Evolutionary conservation across 35 echinoderm and acorn worm species (phyloP).

Genomic region (Eucidaris tribuloides): DNA sequence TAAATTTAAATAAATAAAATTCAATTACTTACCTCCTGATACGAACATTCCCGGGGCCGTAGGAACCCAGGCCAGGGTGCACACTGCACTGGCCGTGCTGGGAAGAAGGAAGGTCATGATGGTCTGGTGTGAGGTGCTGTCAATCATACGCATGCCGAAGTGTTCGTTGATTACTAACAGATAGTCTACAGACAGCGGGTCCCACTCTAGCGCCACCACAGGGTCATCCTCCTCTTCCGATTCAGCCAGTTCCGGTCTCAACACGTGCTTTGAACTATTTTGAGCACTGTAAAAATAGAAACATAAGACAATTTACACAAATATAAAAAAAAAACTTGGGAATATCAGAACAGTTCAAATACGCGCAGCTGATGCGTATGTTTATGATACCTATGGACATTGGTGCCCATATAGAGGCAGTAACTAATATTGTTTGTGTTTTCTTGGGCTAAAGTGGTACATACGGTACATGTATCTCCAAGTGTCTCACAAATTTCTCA

Average conservation of each 20-base stretch:
- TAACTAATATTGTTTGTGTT: too few relatives aligned
- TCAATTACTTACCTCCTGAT: constrained; percentile 74
- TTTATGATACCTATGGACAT: too few relatives aligned
- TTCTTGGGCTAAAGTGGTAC: too few relatives aligned
- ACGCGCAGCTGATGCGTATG: too few relatives aligned
- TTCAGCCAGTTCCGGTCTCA: constrained; percentile 47
- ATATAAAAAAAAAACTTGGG: too few relatives aligned
- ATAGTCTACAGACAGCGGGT: constrained; percentile 88
- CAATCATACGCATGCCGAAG: constrained; percentile 72
- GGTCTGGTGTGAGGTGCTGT: constrained; percentile 55
- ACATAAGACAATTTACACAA: too few relatives aligned
- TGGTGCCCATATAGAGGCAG: too few relatives aligned
- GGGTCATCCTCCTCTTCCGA: constrained; percentile 85
- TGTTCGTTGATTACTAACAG: constrained; percentile 67
- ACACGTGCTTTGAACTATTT: constrained; percentile 71
- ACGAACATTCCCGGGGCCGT: constrained; percentile 99
- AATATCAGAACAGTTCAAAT: too few relatives aligned
- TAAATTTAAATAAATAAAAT: too few relatives aligned
- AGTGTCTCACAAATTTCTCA: too few relatives aligned
- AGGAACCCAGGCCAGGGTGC: constrained; percentile 90
- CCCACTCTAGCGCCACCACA: constrained; percentile 90
- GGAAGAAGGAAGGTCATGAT: constrained; percentile 77
- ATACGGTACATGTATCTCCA: too few relatives aligned
- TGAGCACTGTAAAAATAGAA: too few relatives aligned
- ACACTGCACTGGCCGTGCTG: constrained; percentile 60